These are phyloP conservation scores for Andrena camellia DNA, from an alignment of 2,888 invertebrate genomes.

Conservation along the genomic window DNA sequence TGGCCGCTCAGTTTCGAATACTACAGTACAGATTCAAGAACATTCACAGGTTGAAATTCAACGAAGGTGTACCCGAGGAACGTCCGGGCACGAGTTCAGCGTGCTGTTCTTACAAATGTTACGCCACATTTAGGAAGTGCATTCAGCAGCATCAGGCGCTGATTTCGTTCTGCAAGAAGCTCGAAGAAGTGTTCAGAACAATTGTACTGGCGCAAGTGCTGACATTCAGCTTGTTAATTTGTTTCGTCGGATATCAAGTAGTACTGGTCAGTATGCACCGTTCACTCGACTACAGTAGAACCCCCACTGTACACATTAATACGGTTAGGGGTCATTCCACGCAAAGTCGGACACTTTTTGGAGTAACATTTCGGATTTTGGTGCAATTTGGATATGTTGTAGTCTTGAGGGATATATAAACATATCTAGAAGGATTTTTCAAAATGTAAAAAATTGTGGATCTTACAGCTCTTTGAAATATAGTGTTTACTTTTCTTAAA, in stretches of 20 bases:
- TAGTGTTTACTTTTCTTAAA: too few species aligned
- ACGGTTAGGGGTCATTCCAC: too few species aligned
- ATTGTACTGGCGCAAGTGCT: slow-evolving; percentile 65
- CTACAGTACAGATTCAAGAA: slow-evolving; percentile 61
- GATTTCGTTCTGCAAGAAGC: slow-evolving; percentile 59
- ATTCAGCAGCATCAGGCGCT: slow-evolving; percentile 64
- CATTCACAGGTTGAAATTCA: background rate
- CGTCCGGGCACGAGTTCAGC: background rate
- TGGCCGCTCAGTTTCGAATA: slow-evolving; percentile 72
- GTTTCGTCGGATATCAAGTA: slow-evolving; percentile 58
- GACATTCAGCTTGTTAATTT: slow-evolving; percentile 58
- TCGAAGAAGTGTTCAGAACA: slow-evolving; percentile 64
- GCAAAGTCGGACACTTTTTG: too few species aligned
- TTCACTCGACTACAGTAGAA: too few species aligned
- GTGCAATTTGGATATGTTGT: too few species aligned
- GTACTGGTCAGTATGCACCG: slow-evolving; percentile 50
- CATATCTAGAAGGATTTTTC: too few species aligned
- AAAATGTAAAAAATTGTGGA: too few species aligned
- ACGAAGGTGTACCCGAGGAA: too few species aligned
- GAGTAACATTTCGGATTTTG: too few species aligned
- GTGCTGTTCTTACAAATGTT: background rate
- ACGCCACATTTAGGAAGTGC: slow-evolving; percentile 46
- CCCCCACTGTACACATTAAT: too few species aligned
- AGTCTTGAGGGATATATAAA: too few species aligned
- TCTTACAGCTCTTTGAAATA: too few species aligned